phyloP scores from a whole-genome alignment of 2,113 vertebrate genomes.

The Clarias gariepinus region DNA sequence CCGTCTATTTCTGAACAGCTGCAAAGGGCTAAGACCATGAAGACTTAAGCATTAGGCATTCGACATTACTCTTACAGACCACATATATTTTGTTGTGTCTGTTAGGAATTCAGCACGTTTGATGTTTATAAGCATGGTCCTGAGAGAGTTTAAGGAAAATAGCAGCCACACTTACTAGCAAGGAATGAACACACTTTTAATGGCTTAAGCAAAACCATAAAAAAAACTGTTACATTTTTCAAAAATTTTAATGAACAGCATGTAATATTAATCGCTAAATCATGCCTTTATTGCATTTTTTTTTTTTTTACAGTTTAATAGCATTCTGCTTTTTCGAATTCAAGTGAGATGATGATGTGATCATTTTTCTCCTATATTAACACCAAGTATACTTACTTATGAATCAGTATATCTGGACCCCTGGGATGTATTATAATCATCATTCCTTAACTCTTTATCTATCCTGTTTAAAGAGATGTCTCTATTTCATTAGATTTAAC shows the following conservation, averaged over 20 bases:
- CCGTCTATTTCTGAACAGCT: conserved; percentile 53
- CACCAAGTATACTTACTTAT: neutral
- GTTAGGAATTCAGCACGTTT: conserved; percentile 42
- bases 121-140: conserved; percentile 37
- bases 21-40: conserved; percentile 33
- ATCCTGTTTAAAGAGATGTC: neutral
- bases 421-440: neutral
- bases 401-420: neutral
- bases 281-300: neutral
- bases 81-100: conserved; percentile 55
- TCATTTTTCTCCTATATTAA: neutral
- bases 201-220: conserved; percentile 1
- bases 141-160: conserved; percentile 32
- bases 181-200: conserved; percentile 6
- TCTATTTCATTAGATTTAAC: conserved; percentile 26
- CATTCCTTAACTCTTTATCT: neutral
- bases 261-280: conserved; percentile 12
- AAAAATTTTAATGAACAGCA: neutral
- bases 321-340: neutral
- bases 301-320: conserved; percentile 1
- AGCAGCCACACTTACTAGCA: conserved; percentile 25
- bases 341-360: neutral
- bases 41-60: conserved; percentile 32
- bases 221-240: conserved; percentile 13
- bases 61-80: conserved; percentile 41